phyloP scores from a whole-genome alignment of 2,888 invertebrate genomes.

The Cephus sareptanus region DNA sequence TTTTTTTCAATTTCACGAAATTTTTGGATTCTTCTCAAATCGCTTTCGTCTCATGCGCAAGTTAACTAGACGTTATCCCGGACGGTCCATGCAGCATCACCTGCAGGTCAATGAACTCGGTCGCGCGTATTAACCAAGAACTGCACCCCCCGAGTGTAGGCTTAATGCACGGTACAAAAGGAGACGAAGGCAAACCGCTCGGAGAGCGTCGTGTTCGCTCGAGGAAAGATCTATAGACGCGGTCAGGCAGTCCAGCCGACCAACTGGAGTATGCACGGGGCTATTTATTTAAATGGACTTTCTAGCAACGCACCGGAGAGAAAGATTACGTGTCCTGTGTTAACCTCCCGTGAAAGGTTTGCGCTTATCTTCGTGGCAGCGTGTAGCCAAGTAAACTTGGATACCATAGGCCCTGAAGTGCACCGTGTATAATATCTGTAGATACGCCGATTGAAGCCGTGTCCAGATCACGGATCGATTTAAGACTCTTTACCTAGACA shows the following conservation, averaged over 20 bases:
- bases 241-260: not conserved
- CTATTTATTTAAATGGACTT: slow-evolving; percentile 5
- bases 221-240: not conserved
- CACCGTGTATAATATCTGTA: not conserved
- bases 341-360: not conserved
- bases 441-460: too few species aligned
- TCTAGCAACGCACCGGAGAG: not conserved
- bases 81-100: slow-evolving; percentile 26
- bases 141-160: slow-evolving; percentile 18
- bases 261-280: not conserved
- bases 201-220: not conserved
- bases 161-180: not conserved
- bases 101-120: slow-evolving; percentile 31
- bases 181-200: not conserved
- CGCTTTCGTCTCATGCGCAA: too few species aligned
- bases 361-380: not conserved
- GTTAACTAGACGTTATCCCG: not conserved
- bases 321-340: not conserved
- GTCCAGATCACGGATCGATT: too few species aligned
- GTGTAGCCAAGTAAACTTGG: not conserved
- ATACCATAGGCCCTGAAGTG: not conserved
- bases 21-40: not conserved
- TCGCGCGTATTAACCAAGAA: slow-evolving; percentile 23
- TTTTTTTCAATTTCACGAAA: not conserved
- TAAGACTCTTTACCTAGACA: too few species aligned